These are phyloP conservation scores for Pararge aegeria DNA, from an alignment of 1,140 invertebrate species.

Conservation along the genomic window DNA sequence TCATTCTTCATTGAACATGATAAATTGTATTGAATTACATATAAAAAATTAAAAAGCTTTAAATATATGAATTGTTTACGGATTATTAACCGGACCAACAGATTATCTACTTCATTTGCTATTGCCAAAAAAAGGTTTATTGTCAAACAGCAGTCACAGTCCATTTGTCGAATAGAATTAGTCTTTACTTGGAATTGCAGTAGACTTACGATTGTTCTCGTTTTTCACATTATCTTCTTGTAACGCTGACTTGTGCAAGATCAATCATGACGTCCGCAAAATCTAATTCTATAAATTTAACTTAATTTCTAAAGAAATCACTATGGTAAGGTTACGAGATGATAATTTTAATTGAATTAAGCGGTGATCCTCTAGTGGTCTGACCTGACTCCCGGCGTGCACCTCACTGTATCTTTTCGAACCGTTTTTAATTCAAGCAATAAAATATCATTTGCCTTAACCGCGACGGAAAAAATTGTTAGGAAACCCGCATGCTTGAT, in stretches of 20 bases:
- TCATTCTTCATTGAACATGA: conserved; percentile 5
- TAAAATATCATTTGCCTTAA: too few species aligned
- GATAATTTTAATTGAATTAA: too few species aligned
- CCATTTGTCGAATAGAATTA: conserved; percentile 6
- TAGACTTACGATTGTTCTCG: not conserved
- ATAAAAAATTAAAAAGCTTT: conserved; percentile 3
- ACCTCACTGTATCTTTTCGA: too few species aligned
- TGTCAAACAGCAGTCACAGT: conserved; percentile 1
- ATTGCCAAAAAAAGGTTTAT: not conserved
- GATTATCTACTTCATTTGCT: conserved; percentile 5
- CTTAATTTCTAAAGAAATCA: too few species aligned
- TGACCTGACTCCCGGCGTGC: too few species aligned
- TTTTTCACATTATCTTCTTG: not conserved
- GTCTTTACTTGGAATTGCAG: conserved; percentile 6
- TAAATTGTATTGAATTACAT: not conserved
- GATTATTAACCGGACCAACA: conserved; percentile 5
- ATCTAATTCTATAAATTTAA: too few species aligned
- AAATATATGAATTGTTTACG: conserved; percentile 4
- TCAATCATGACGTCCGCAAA: not conserved
- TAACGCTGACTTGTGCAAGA: not conserved
- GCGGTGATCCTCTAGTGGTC: too few species aligned
- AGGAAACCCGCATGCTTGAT: too few species aligned
- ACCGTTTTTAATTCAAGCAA: too few species aligned
- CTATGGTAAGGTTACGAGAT: too few species aligned
- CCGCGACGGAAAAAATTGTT: too few species aligned